Percentiles rank a stretch among this genome's conserved stretches.
Conservation (phyloP, 2,888 invertebrate species). For the Cephus nigrinus region DNA sequence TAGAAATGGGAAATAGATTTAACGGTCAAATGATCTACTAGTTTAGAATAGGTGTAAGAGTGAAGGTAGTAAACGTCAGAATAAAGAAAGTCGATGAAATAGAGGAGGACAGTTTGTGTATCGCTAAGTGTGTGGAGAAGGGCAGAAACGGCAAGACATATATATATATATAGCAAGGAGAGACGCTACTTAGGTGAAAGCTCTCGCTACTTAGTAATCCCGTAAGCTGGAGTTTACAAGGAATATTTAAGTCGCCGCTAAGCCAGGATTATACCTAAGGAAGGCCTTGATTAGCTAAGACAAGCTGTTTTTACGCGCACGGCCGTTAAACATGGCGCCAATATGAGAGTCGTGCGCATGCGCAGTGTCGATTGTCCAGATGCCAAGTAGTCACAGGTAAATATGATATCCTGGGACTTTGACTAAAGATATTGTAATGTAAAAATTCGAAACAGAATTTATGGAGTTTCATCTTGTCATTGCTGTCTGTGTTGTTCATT, state of each 20-base stretch:
- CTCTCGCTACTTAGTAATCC: conserved; percentile 60
- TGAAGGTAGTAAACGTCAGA: neutral
- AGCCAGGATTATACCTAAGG: conserved; percentile 61
- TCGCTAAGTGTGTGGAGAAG: conserved; percentile 12
- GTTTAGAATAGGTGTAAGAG: neutral
- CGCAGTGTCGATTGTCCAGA: neutral
- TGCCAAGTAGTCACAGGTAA: neutral
- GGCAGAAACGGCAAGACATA: neutral
- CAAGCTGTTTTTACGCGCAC: conserved; percentile 47
- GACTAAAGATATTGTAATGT: neutral
- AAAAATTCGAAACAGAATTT: neutral
- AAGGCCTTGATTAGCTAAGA: conserved; percentile 62
- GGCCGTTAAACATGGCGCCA: neutral
- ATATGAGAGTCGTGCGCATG: neutral
- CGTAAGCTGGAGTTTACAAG: conserved; percentile 62
- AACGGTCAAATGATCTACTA: neutral
- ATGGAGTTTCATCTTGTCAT: neutral
- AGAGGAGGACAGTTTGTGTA: conserved; percentile 9
- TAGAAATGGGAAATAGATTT: neutral
- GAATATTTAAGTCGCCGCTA: conserved; percentile 64
- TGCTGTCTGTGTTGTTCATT: neutral
- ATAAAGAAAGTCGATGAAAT: neutral
- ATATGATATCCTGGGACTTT: neutral
- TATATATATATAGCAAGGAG: neutral
- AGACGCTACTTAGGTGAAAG: conserved; percentile 21